Evolutionary conservation across 2,888 invertebrate species (phyloP), one percentile per base, ranked within the genome.

Genomic region (Petrophora chlorosata): DNA sequence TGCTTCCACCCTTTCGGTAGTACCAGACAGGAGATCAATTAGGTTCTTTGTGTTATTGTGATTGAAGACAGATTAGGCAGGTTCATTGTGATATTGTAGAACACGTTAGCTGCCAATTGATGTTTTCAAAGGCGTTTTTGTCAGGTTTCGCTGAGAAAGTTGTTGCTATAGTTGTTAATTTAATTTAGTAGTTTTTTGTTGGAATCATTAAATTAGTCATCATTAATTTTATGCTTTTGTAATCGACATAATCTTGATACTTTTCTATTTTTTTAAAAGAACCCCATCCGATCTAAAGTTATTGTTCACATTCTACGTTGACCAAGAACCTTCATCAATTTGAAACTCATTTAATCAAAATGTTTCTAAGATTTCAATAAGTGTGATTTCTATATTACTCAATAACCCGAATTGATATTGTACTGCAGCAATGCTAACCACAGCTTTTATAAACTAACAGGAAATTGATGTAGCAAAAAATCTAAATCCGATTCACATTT

Each of bases 1-100:
- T 81, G 62, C 52, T 40, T 65, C 57, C 61, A 82, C 82, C 83
- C 82, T 81, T 83, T 82, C 68, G 67, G 76, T 79, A 73, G 82
- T 76, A 75, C 74, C 73, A 63, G 68, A 68, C 70, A 70, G 71
- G 60, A 63, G 63, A 73, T 77, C 82, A 82, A 83, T 85, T 82
- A 80, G 71, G 42, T 16, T 56, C 55, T 71, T 79, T 78, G 76
- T 77, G 61, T 56, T 55, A 70, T 79, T 78, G 76, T 77, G 61
- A 52, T 44, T 41, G 39, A 33, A 64, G 67, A 73, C 68, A 59
- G 70, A 78, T 80, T 69, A 64, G 53, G 57, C 40, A 53, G 61
- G 56, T 61, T n/a, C n/a, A n/a, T n/a, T n/a, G n/a, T n/a, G n/a
- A n/a, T 50, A 36, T 56, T 59, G 54, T 48, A 40, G 8, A 15